Percentiles rank a stretch among this genome's conserved stretches.
These are phyloP conservation scores for Proterorhinus semilunaris DNA, from an alignment of 2,113 vertebrate genomes.

Conservation along the genomic window DNA sequence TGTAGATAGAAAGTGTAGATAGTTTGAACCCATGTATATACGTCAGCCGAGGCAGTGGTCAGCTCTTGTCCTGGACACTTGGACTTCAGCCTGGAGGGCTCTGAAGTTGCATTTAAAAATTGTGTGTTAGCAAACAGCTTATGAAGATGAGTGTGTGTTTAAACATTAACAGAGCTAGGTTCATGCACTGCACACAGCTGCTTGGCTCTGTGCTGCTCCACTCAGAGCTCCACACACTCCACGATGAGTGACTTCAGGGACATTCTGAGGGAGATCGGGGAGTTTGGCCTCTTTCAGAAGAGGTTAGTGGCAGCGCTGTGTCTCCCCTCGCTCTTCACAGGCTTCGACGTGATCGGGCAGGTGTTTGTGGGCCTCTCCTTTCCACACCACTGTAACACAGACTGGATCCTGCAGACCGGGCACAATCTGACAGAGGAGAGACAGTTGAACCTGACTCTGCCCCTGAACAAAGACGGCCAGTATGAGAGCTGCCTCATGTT, in stretches of 20 bases:
- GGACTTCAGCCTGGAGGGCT: slow-evolving; percentile 24
- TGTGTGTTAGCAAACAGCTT: slow-evolving; percentile 9
- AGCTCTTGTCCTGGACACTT: not conserved
- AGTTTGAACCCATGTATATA: too few species aligned
- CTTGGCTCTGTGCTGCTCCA: not conserved
- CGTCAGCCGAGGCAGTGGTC: too few species aligned
- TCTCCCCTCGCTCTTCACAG: slow-evolving; percentile 64
- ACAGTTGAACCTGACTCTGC: slow-evolving; percentile 79
- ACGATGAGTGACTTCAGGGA: slow-evolving; percentile 75
- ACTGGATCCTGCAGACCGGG: slow-evolving; percentile 76
- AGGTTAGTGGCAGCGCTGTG: slow-evolving; percentile 71
- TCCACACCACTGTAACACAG: slow-evolving; percentile 80
- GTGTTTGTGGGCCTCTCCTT: slow-evolving; percentile 77
- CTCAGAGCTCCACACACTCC: not conserved
- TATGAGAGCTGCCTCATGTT: slow-evolving; percentile 84
- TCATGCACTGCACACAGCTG: not conserved
- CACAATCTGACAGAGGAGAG: slow-evolving; percentile 77
- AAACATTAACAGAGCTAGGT: slow-evolving; percentile 50
- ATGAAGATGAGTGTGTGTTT: slow-evolving; percentile 23
- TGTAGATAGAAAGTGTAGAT: too few species aligned
- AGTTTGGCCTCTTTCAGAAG: slow-evolving; percentile 85
- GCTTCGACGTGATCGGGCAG: slow-evolving; percentile 83
- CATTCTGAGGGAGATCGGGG: slow-evolving; percentile 78
- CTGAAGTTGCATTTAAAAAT: slow-evolving; percentile 4
- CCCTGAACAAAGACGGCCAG: slow-evolving; percentile 48